phyloP scores from a whole-genome alignment of 2,113 vertebrate genomes.

The Ammodramus savannarum region DNA sequence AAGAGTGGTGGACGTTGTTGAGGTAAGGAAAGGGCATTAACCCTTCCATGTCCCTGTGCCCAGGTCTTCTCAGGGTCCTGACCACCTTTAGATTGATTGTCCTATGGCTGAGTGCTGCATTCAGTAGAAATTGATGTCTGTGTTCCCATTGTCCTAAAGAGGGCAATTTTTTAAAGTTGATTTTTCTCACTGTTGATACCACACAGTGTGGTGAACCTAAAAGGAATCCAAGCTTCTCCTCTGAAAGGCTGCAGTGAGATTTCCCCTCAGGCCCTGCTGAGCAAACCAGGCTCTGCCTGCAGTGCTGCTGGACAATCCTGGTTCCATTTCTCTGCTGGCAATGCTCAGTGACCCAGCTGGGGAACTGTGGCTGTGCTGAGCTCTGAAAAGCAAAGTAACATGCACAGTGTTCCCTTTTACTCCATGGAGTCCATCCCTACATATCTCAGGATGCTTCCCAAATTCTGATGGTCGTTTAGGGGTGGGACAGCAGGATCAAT shows the following conservation, averaged over 20 bases:
- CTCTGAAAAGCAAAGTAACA: not conserved
- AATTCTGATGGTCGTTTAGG: not conserved
- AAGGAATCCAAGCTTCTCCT: not conserved
- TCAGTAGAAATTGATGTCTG: not conserved
- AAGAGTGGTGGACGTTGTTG: not conserved
- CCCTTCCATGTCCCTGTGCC: not conserved
- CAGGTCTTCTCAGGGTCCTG: not conserved
- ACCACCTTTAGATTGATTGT: not conserved
- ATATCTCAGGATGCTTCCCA: not conserved
- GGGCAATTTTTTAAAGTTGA: accelerated
- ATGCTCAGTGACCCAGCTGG: not conserved
- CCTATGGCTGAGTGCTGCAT: not conserved
- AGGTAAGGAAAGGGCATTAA: not conserved
- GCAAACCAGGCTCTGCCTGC: not conserved
- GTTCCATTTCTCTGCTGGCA: not conserved
- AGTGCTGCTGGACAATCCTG: not conserved
- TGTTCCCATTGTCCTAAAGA: not conserved
- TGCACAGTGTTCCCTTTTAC: not conserved
- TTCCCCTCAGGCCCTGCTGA: not conserved
- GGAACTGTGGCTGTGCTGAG: not conserved
- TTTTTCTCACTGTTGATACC: not conserved
- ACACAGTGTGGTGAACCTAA: not conserved
- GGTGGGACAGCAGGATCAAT: not conserved
- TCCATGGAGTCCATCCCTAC: not conserved
- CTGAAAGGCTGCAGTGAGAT: not conserved